A percentile compares a stretch with the other conserved stretches of the same genome.
Conservation (phyloP, 1,140 invertebrate genomes). For the Lineus longissimus region DNA sequence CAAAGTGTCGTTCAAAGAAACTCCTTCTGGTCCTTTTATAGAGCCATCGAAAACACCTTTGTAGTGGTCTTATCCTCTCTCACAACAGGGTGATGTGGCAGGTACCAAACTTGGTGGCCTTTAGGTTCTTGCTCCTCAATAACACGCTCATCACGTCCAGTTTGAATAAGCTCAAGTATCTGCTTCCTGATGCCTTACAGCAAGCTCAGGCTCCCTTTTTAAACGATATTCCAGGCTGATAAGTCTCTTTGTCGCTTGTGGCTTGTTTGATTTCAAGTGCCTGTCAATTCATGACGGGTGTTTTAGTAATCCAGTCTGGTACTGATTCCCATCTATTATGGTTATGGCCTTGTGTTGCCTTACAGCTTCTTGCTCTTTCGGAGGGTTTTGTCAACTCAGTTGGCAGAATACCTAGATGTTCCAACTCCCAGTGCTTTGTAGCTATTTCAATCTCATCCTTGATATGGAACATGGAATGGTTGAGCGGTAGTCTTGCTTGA, state of each 20-base stretch:
- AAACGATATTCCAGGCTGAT: neutral
- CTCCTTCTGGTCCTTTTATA: neutral
- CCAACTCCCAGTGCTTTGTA: neutral
- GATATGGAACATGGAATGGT: too few species aligned
- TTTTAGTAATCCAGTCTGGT: neutral
- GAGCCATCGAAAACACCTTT: conserved; percentile 4
- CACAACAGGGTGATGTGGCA: neutral
- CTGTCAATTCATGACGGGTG: neutral
- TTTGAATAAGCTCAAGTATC: neutral
- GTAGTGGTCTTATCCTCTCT: neutral
- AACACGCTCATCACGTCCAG: neutral
- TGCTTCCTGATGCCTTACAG: neutral
- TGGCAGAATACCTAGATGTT: neutral
- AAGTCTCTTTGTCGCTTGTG: neutral
- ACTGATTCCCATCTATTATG: neutral
- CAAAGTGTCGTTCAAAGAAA: neutral
- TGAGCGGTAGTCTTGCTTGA: too few species aligned
- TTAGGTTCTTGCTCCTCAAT: neutral
- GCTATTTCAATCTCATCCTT: too few species aligned
- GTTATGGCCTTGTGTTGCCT: neutral
- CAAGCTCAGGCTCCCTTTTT: neutral
- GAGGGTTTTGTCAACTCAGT: neutral
- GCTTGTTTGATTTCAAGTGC: neutral
- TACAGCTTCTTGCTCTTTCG: neutral
- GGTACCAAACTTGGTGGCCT: neutral